phyloP scores from a whole-genome alignment of 2,797 vertebrate genomes.

The Simalia tracyae region DNA sequence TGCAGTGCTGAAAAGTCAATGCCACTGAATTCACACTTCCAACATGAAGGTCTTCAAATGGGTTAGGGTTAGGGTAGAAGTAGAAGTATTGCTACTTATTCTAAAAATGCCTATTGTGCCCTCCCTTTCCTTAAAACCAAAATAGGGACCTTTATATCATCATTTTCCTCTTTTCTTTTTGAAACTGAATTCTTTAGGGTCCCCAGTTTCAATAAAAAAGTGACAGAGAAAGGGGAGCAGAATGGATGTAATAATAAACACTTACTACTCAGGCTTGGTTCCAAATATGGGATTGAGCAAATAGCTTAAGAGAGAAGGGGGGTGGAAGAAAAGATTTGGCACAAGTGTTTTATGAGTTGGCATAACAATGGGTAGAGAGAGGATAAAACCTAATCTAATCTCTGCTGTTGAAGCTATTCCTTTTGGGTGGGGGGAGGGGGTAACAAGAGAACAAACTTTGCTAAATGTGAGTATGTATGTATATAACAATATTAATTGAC shows the following conservation, averaged over 20 bases:
- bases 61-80: not conserved
- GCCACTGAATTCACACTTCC: not conserved
- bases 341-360: not conserved
- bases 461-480: not conserved
- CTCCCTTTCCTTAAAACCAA: not conserved
- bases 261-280: not conserved
- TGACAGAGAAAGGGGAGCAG: not conserved
- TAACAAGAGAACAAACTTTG: not conserved
- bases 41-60: not conserved
- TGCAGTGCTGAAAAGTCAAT: not conserved
- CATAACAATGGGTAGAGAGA: not conserved
- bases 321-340: not conserved
- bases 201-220: not conserved
- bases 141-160: not conserved
- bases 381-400: not conserved
- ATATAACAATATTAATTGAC: not conserved
- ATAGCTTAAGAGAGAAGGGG: not conserved
- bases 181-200: not conserved
- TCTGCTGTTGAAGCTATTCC: not conserved
- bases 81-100: not conserved
- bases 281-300: not conserved
- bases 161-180: not conserved
- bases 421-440: not conserved
- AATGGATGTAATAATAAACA: not conserved
- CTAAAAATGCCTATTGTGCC: not conserved